Percentiles rank a stretch among this genome's conserved stretches.
Conservation (phyloP, 2,888 invertebrate genomes). For the Hypomecis punctinalis region DNA sequence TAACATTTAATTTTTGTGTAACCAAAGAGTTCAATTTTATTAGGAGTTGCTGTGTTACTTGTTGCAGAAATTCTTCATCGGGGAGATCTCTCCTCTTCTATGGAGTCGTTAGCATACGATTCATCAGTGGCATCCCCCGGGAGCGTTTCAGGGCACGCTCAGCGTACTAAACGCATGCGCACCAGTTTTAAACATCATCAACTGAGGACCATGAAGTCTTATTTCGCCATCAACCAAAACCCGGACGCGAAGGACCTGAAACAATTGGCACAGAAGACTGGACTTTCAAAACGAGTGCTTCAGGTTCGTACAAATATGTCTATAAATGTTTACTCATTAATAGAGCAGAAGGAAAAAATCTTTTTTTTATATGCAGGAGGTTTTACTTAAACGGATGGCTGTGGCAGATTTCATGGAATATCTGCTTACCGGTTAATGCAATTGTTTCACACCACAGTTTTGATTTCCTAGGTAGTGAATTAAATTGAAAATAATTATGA, state of each 20-base stretch:
- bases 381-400: too few species aligned
- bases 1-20: too few species aligned
- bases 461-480: too few species aligned
- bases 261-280: slow-evolving; percentile 99
- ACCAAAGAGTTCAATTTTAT: too few species aligned
- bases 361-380: too few species aligned
- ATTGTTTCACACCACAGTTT: too few species aligned
- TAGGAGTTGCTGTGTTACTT: slow-evolving; percentile 31
- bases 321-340: slow-evolving; percentile 2
- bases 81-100: slow-evolving; percentile 89
- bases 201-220: slow-evolving; percentile 99
- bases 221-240: slow-evolving; percentile 99
- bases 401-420: too few species aligned
- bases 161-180: slow-evolving; percentile 97
- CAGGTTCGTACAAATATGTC: slow-evolving; percentile 87
- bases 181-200: slow-evolving; percentile 99
- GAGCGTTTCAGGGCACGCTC: slow-evolving; percentile 84
- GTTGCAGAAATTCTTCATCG: slow-evolving; percentile 90
- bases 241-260: slow-evolving; percentile 99
- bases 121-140: slow-evolving; percentile 90
- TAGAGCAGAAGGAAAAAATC: neutral
- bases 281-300: slow-evolving; percentile 97
- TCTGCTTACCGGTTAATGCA: too few species aligned
- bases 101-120: slow-evolving; percentile 91
- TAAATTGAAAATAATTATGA: too few species aligned